Evolutionary conservation across 2,888 invertebrate species (phyloP), one percentile per base, ranked within the genome.

Genomic region (Asteroscopus sphinx): DNA sequence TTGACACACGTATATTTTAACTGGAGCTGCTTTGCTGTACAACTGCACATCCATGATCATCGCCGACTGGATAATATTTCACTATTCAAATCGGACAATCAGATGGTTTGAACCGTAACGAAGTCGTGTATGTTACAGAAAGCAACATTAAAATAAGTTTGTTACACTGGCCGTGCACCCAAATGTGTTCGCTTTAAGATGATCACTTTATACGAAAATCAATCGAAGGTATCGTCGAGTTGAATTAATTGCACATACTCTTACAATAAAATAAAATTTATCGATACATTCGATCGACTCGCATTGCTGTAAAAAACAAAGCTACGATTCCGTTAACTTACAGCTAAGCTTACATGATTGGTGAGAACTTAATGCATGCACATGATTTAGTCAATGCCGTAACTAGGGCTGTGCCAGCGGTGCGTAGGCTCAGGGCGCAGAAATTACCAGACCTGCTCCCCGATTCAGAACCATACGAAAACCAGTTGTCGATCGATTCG

Each of bases 291-390:
- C 69, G 79, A 82, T 73, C 78, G 79, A 81, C 58, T 65, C 62
- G 63, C 67, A 68, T 73, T 80, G 85, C 82, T 77, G 79, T 87
- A 81, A 83, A 69, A 81, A 81, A 84, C 87, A 87, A 91, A 89
- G 90, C 87, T 86, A 73, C 85, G 79, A 81, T 79, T 80, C 78
- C 77, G 81, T 85, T 81, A 85, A 85, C 88, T 89, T 89, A 88
- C 76, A 81, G 86, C 89, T 90, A 90, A 89, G 90, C 92, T 89
- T 86, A 89, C 83, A 89, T 86, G 86, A 82, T 80, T 85, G 87
- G 89, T 90, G 92, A 88, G 87, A 90, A 88, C 86, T 89, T 85
- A 90, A 90, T 87, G 91, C 93, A 94, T 93, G 93, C 93, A 93
- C 87, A 93, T 93, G 91, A 92, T 88, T n/a, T n/a, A n/a, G n/a